Conservation (phyloP, 2,113 vertebrate species). For the Paracyprichromis sp. region DNA sequence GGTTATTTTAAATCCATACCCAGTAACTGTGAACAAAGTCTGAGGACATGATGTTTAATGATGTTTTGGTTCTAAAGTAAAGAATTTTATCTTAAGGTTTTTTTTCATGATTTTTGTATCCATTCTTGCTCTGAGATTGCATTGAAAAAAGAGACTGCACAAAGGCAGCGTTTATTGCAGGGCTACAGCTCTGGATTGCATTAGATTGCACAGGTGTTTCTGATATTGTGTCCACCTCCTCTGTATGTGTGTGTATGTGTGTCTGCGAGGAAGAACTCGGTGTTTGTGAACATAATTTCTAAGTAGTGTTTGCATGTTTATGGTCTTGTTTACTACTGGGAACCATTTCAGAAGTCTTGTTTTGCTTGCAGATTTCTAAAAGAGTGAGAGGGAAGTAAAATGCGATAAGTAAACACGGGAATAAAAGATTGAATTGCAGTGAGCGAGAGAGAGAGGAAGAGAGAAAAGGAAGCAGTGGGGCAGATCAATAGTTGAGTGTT, state of each 20-base stretch:
- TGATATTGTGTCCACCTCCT: constrained; percentile 13
- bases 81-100: background rate
- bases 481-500: constrained; percentile 70
- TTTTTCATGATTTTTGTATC: background rate
- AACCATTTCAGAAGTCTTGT: constrained; percentile 43
- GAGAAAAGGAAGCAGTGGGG: constrained; percentile 51
- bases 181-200: constrained; percentile 31
- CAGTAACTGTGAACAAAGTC: background rate
- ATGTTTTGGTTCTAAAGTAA: background rate
- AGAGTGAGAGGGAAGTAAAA: constrained; percentile 21
- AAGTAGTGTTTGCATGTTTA: constrained; percentile 11
- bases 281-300: constrained; percentile 5
- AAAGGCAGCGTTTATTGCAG: constrained; percentile 18
- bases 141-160: background rate
- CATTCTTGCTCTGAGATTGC: background rate
- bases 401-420: constrained; percentile 32
- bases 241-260: background rate
- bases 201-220: constrained; percentile 54
- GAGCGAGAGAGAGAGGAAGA: background rate
- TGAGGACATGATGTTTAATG: background rate
- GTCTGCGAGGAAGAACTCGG: background rate
- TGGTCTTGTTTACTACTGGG: constrained; percentile 41
- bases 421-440: constrained; percentile 9
- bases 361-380: constrained; percentile 45
- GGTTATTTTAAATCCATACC: background rate